A percentile compares a stretch with the other conserved stretches of the same genome.
These are phyloP conservation scores for Gallinago media DNA, from an alignment of 2,113 vertebrate genomes.

Conservation along the genomic window DNA sequence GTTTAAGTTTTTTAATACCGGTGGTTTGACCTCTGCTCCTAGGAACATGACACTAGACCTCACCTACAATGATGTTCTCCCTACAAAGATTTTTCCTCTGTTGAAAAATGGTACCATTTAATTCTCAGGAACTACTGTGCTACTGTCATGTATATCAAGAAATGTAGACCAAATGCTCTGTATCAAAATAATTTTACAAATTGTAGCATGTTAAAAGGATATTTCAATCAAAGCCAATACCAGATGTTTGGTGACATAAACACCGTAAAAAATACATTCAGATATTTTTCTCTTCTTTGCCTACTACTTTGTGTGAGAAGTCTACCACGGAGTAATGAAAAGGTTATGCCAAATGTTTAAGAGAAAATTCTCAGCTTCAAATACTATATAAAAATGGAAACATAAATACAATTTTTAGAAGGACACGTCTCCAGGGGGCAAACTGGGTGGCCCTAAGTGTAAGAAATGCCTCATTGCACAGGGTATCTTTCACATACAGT, in stretches of 20 bases:
- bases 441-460: slow-evolving; percentile 30
- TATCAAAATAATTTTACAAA: slow-evolving; percentile 28
- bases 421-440: slow-evolving; percentile 5
- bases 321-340: slow-evolving; percentile 2
- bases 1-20: background rate
- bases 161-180: background rate
- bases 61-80: too few relatives aligned
- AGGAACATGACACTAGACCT: background rate
- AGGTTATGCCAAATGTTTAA: slow-evolving; percentile 25
- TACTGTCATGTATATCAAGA: background rate
- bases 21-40: background rate
- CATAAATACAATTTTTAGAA: slow-evolving; percentile 20
- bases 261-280: background rate
- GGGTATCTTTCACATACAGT: slow-evolving; percentile 42
- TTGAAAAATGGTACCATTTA: background rate
- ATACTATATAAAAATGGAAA: slow-evolving; percentile 46
- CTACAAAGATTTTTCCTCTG: background rate
- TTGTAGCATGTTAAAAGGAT: slow-evolving; percentile 22
- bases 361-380: slow-evolving; percentile 49
- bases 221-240: slow-evolving; percentile 29
- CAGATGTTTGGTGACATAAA: slow-evolving; percentile 47
- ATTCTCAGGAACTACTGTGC: background rate
- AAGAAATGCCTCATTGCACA: slow-evolving; percentile 39
- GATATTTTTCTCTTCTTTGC: slow-evolving; percentile 22
- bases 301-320: slow-evolving; percentile 1